These are phyloP conservation scores for Xanthia icteritia DNA, from an alignment of 2,888 invertebrate species.

Conservation along the genomic window DNA sequence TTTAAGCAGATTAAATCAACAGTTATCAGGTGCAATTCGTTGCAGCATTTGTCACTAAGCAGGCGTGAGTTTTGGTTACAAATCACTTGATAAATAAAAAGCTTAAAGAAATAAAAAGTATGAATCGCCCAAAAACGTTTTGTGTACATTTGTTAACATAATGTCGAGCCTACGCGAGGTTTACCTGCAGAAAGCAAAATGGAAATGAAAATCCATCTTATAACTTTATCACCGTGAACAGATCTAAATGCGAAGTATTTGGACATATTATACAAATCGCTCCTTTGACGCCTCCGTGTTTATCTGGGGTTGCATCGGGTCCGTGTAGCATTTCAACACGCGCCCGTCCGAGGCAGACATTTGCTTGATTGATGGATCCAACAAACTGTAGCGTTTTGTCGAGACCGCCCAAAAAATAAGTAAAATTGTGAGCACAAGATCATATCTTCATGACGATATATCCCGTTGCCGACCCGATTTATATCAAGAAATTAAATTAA, in stretches of 20 bases:
- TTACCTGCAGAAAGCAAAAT: conserved; percentile 57
- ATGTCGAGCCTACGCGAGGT: conserved; percentile 51
- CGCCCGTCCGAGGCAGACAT: conserved; percentile 58
- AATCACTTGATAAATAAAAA: conserved; percentile 65
- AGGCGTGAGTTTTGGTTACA: conserved; percentile 59
- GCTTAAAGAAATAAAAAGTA: conserved; percentile 59
- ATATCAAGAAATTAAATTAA: conserved; percentile 58
- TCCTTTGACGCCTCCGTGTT: conserved; percentile 80
- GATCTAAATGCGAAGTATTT: conserved; percentile 81
- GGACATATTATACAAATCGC: conserved; percentile 84
- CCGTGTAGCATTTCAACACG: conserved; percentile 77
- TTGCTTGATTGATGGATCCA: conserved; percentile 74
- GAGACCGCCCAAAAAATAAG: conserved; percentile 73
- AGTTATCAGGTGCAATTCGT: conserved; percentile 72
- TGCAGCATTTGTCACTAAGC: conserved; percentile 70
- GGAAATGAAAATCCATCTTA: conserved; percentile 72
- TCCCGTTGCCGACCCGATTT: conserved; percentile 59
- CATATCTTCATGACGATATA: conserved; percentile 66
- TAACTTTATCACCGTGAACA: conserved; percentile 74
- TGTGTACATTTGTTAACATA: conserved; percentile 64
- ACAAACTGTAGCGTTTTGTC: conserved; percentile 64
- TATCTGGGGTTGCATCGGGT: conserved; percentile 79
- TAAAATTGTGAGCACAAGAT: conserved; percentile 68
- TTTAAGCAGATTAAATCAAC: conserved; percentile 76
- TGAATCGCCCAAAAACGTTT: conserved; percentile 51